Conservation (phyloP, 2,797 vertebrate species). For the Lagorchestes hirsutus region DNA sequence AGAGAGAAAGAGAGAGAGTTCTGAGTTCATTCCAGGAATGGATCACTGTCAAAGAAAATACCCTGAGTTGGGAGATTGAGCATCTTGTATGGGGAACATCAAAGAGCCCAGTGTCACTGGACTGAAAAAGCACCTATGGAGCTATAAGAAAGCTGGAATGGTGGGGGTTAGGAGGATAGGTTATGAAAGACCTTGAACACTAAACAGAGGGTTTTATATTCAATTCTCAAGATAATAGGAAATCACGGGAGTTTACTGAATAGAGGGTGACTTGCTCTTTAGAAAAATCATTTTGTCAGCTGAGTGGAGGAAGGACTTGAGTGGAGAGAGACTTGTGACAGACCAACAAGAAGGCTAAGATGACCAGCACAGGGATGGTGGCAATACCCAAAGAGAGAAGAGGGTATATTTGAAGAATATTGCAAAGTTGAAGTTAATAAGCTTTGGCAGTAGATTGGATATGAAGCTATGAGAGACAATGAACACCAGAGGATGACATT, state of each 20-base stretch:
- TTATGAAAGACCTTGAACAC: not conserved
- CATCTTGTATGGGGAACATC: not conserved
- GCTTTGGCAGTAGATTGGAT: not conserved
- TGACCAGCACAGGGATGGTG: not conserved
- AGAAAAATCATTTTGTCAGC: not conserved
- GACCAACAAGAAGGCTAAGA: not conserved
- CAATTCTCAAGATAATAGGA: not conserved
- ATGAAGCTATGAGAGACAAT: not conserved
- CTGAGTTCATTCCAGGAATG: not conserved
- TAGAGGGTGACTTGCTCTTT: not conserved
- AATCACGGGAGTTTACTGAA: not conserved
- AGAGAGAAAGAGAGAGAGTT: not conserved
- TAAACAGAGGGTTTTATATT: not conserved
- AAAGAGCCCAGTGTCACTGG: not conserved
- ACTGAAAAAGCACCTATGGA: not conserved
- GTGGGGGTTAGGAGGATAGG: not conserved
- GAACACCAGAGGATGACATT: not conserved
- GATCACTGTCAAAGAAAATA: not conserved
- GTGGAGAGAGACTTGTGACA: not conserved
- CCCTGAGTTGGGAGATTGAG: not conserved
- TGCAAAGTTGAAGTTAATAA: not conserved
- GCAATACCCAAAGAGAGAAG: not conserved
- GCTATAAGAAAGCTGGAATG: not conserved
- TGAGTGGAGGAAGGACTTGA: not conserved
- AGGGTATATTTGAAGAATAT: not conserved